phyloP scores from a whole-genome alignment of 2,888 invertebrate genomes.

The Epiblema foenella region DNA sequence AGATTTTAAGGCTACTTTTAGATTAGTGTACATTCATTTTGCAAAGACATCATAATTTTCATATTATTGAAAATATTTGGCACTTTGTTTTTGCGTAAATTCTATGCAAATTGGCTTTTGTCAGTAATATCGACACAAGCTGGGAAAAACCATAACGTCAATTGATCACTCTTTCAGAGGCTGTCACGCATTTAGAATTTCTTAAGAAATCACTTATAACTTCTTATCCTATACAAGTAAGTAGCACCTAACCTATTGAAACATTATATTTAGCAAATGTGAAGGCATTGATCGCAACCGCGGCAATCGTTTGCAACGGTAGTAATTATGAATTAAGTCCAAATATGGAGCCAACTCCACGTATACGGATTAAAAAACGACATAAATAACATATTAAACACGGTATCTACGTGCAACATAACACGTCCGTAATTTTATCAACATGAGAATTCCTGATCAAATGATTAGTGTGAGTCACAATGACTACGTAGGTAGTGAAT shows the following conservation, averaged over 20 bases:
- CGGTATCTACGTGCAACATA: background rate
- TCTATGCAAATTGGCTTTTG: constrained; percentile 14
- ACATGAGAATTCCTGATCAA: background rate
- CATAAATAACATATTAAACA: constrained; percentile 14
- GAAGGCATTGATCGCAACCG: background rate
- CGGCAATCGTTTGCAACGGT: constrained; percentile 5
- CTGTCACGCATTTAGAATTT: constrained; percentile 1
- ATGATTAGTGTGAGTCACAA: constrained; percentile 36
- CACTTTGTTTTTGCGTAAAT: constrained; percentile 1
- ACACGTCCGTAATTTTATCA: background rate
- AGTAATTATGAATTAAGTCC: constrained; percentile 15
- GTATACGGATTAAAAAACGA: constrained; percentile 12
- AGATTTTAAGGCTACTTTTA: background rate
- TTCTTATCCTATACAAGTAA: background rate
- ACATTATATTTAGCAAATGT: background rate
- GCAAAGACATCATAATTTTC: background rate
- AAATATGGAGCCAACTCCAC: constrained; percentile 12
- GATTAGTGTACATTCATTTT: background rate
- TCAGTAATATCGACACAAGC: background rate
- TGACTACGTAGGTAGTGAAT: constrained; percentile 25
- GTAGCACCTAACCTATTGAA: too few relatives aligned
- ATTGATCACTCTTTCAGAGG: background rate
- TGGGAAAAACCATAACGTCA: constrained; percentile 22
- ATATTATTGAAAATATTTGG: background rate
- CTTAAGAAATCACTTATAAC: background rate